Percentiles rank a stretch among this genome's conserved stretches.
phyloP scores from a whole-genome alignment of 2,888 invertebrate species.

The Nomada ferruginata region DNA sequence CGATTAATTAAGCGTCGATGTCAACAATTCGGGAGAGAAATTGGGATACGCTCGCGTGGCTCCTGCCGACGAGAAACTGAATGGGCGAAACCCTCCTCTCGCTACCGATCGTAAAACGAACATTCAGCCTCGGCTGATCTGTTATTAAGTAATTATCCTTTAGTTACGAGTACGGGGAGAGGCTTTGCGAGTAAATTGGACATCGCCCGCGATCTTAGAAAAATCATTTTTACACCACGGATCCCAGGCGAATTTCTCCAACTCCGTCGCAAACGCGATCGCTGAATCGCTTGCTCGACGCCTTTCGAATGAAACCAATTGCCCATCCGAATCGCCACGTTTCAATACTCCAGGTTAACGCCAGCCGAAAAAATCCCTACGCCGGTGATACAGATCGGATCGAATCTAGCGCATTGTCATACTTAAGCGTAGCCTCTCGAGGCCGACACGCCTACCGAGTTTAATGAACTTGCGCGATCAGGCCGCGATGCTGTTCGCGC shows the following conservation, averaged over 20 bases:
- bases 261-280: slow-evolving; percentile 27
- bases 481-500: slow-evolving; percentile 50
- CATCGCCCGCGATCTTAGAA: slow-evolving; percentile 43
- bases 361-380: neutral
- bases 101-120: slow-evolving; percentile 24
- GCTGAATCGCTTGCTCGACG: slow-evolving; percentile 32
- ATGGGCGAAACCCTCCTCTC: slow-evolving; percentile 11
- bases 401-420: slow-evolving; percentile 69
- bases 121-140: slow-evolving; percentile 34
- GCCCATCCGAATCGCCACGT: neutral
- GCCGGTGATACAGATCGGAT: slow-evolving; percentile 10
- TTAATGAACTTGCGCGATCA: slow-evolving; percentile 71
- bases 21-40: neutral
- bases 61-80: neutral
- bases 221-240: slow-evolving; percentile 54
- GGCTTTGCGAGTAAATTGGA: slow-evolving; percentile 53
- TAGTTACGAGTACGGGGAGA: slow-evolving; percentile 44
- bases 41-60: slow-evolving; percentile 30
- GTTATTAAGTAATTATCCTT: slow-evolving; percentile 62
- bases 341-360: neutral
- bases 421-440: slow-evolving; percentile 54
- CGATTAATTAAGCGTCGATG: neutral
- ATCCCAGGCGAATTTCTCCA: slow-evolving; percentile 27
- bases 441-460: slow-evolving; percentile 69
- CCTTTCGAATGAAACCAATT: slow-evolving; percentile 5